Conservation (phyloP, 2,888 invertebrate species). For the Hypercompe scribonia region DNA sequence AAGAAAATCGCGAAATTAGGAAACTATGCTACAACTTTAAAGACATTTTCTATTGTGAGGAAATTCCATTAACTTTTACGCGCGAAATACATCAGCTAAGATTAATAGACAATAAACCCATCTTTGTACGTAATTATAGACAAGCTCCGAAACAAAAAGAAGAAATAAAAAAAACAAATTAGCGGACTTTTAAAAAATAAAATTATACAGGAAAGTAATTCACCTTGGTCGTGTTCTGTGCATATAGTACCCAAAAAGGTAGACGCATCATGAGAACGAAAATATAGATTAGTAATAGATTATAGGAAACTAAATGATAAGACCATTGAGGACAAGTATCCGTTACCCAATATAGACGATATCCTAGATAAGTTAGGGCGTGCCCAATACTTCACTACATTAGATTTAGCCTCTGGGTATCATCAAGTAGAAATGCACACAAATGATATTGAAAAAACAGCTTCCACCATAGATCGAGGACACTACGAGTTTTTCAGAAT, state of each 20-base stretch:
- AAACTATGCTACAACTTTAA: neutral
- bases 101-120: constrained; percentile 39
- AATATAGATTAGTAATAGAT: constrained; percentile 29
- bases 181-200: constrained; percentile 17
- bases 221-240: too few relatives aligned
- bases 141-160: constrained; percentile 28
- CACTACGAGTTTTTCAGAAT: constrained; percentile 60
- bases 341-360: constrained; percentile 47
- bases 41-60: neutral
- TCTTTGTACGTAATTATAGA: constrained; percentile 37
- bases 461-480: constrained; percentile 53
- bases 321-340: constrained; percentile 50
- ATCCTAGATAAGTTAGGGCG: too few relatives aligned
- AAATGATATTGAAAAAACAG: constrained; percentile 54
- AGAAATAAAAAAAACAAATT: constrained; percentile 26
- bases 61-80: constrained; percentile 50
- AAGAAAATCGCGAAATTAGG: neutral
- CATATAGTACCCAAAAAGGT: constrained; percentile 23
- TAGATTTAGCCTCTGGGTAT: constrained; percentile 49
- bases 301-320: constrained; percentile 40
- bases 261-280: constrained; percentile 21
- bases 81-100: constrained; percentile 60
- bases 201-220: too few relatives aligned
- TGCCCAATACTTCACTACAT: too few relatives aligned
- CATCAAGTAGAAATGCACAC: constrained; percentile 39